These are phyloP conservation scores for Remorina albescens DNA, from an alignment of 2,797 vertebrate species.

Conservation along the genomic window DNA sequence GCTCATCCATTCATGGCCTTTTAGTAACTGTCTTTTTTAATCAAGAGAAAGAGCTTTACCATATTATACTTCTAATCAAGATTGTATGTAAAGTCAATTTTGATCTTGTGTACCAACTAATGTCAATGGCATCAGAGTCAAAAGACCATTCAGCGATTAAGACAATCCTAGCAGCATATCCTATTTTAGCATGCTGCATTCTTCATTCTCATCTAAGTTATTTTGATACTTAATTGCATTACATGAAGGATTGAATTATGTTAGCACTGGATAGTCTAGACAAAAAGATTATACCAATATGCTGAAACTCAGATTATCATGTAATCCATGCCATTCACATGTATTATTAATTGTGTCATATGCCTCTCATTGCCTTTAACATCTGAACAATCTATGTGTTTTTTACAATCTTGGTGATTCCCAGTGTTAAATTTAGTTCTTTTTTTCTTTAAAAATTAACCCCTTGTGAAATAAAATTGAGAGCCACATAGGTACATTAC, in stretches of 20 bases:
- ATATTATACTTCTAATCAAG: constrained; percentile 24
- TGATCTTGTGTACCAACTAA: constrained; percentile 36
- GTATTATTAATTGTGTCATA: constrained; percentile 13
- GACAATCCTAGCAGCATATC: neutral
- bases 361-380: neutral
- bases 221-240: constrained; percentile 6
- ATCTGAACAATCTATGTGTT: too few relatives aligned
- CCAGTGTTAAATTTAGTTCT: neutral
- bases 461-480: neutral
- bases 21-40: constrained; percentile 2
- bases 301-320: constrained; percentile 32
- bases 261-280: neutral
- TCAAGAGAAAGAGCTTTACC: constrained; percentile 31
- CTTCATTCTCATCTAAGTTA: neutral
- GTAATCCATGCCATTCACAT: constrained; percentile 25
- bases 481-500: too few relatives aligned
- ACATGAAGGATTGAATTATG: constrained; percentile 20
- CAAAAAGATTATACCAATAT: constrained; percentile 35
- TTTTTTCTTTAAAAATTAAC: neutral
- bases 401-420: neutral
- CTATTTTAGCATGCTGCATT: neutral
- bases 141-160: constrained; percentile 7
- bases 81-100: constrained; percentile 42
- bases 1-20: constrained; percentile 23
- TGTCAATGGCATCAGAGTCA: constrained; percentile 5